Evolutionary conservation across 2,888 invertebrate species (phyloP).

Genomic region (Graphium colonna): DNA sequence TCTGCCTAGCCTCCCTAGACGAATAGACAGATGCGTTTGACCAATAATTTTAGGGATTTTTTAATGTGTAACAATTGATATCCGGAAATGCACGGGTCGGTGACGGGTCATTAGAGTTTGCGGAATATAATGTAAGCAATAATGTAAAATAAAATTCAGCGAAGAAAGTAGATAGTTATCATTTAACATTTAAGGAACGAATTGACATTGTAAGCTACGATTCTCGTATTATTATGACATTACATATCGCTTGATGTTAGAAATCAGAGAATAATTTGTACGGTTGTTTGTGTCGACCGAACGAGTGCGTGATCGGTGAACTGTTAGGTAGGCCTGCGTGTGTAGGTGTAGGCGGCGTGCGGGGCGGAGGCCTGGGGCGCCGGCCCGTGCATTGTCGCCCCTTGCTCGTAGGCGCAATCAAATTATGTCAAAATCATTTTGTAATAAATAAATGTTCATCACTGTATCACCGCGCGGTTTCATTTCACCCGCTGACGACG

Average conservation of each 20-base stretch:
- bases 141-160: background rate
- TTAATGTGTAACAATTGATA: background rate
- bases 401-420: conserved; percentile 4
- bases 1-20: conserved; percentile 1
- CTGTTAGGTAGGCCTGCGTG: too few species aligned
- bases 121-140: conserved; percentile 1
- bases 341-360: background rate
- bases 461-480: conserved; percentile 48
- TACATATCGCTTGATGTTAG: background rate
- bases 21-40: background rate
- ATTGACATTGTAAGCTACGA: background rate
- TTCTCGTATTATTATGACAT: background rate
- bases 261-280: conserved; percentile 17
- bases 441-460: conserved; percentile 51
- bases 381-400: conserved; percentile 21
- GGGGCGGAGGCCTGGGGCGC: conserved; percentile 15
- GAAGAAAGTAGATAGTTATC: conserved; percentile 1
- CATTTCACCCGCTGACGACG: conserved; percentile 43
- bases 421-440: conserved; percentile 21
- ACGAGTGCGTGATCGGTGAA: background rate
- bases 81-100: conserved; percentile 17
- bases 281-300: conserved; percentile 38
- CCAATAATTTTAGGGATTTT: conserved; percentile 8
- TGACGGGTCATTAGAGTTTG: conserved; percentile 1
- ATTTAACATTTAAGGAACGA: background rate